Evolutionary conservation across 2,797 vertebrate genomes (phyloP).

Genomic region (Rhincodon typus): DNA sequence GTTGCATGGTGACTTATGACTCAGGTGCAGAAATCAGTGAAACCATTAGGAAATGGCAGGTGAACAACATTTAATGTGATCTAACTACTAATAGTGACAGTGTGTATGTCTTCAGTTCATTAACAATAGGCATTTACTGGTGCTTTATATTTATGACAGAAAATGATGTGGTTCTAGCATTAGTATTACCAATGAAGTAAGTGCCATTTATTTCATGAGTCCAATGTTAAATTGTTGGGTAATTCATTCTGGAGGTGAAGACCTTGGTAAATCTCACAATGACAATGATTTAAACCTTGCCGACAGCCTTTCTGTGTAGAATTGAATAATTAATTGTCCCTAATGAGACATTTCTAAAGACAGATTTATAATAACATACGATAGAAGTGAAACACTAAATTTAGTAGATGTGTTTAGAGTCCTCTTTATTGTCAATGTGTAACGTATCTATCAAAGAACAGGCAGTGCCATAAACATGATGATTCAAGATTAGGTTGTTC

Average conservation of each 20-base stretch:
- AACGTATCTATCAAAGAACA: neutral
- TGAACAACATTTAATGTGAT: neutral
- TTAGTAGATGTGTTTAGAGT: neutral
- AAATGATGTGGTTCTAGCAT: neutral
- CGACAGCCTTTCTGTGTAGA: neutral
- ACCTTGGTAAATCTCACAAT: neutral
- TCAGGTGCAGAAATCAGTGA: conserved; percentile 1
- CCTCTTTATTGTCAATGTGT: neutral
- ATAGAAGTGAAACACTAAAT: neutral
- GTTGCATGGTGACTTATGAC: conserved; percentile 2
- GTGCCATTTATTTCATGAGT: neutral
- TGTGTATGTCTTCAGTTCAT: neutral
- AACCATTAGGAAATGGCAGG: neutral
- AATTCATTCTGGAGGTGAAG: conserved; percentile 14
- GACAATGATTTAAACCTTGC: neutral
- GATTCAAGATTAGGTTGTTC: neutral
- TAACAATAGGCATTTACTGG: neutral
- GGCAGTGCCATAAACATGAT: neutral
- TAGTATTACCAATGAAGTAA: neutral
- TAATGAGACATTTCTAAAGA: neutral
- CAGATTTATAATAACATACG: neutral
- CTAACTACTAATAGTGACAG: neutral
- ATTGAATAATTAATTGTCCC: neutral
- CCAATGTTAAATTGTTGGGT: neutral
- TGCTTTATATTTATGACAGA: neutral